Base-by-base conservation (phyloP, 2,113 vertebrate genomes). In the Corydoras maculifer region DNA sequence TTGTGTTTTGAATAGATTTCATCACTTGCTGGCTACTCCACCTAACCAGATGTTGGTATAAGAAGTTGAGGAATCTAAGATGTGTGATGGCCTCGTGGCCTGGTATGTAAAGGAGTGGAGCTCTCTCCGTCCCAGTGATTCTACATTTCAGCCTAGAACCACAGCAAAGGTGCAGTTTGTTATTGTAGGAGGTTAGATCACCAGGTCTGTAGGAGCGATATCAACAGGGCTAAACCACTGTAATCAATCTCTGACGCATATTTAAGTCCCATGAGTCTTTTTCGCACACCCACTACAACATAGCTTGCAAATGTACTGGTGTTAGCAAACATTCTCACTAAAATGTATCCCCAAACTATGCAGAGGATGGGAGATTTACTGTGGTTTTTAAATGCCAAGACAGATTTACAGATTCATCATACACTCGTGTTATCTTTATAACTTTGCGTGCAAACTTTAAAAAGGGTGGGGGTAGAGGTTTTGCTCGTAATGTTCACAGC, bases 41-140 rank as follows among this genome's bases (percentile, higher is more conserved):
- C 43, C 49, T 29, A 50, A 9, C 58, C 73, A 78, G 75, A 77
- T 72, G 62, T 70, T 62, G 66, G 58, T 68, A 73, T 77, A 62
- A 69, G 61, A 35, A 68, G 55, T 35, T 59, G 62, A 73, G 60
- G 62, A 73, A 64, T 77, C 62, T 32, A 30, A 43, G 18, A 29
- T 18, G 68, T 2, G 57, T 48, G n/a, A 66, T 69, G 57, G 14
- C n/a, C 69, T 64, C 15, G 8, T 57, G 51, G 60, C 35, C 70
- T 74, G 78, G 75, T 73, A 74, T 76, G 77, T 72, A 60, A 72
- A 71, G 54, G 67, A 73, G 72, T 68, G 51, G 35, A 51, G 13
- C 7, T 55, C 14, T 32, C 32, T n/a, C 15, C 14, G 29, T 18
- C 35, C 57, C 14, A 66, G 18, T 13, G 61, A 50, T 62, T 14